Percentiles rank a stretch among this genome's conserved stretches.
phyloP scores from a whole-genome alignment of 2,797 vertebrate genomes.

The Lerista edwardsae region DNA sequence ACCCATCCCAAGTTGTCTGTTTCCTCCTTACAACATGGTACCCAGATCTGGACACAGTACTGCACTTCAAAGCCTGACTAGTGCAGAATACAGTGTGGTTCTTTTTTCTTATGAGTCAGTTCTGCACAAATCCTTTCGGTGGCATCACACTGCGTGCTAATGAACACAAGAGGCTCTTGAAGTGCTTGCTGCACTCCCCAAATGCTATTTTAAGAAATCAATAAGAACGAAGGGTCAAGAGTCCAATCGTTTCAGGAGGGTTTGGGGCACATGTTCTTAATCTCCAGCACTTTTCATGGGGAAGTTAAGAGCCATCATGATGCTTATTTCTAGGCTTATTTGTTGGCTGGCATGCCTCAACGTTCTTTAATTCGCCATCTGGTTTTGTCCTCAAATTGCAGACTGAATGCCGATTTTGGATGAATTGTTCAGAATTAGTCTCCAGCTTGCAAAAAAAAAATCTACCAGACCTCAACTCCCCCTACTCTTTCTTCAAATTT shows the following conservation, averaged over 20 bases:
- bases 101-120: slow-evolving; percentile 16
- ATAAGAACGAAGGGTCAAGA: background rate
- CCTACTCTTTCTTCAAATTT: background rate
- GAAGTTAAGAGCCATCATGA: background rate
- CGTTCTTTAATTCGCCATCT: background rate
- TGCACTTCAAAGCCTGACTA: too few species aligned
- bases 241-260: background rate
- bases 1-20: too few species aligned
- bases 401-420: background rate
- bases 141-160: background rate
- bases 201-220: background rate
- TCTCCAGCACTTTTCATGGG: background rate
- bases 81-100: too few species aligned
- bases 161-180: background rate
- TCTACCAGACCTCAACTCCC: background rate
- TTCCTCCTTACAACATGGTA: too few species aligned
- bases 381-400: background rate
- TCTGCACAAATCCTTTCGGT: background rate
- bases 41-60: too few species aligned
- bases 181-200: background rate
- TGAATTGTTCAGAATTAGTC: background rate
- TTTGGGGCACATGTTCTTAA: background rate
- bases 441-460: background rate
- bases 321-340: background rate
- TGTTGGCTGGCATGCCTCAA: background rate